Evolutionary conservation across 2,888 invertebrate species (phyloP), one percentile per base, ranked within the genome.

Genomic region (Serrognathus titanus): DNA sequence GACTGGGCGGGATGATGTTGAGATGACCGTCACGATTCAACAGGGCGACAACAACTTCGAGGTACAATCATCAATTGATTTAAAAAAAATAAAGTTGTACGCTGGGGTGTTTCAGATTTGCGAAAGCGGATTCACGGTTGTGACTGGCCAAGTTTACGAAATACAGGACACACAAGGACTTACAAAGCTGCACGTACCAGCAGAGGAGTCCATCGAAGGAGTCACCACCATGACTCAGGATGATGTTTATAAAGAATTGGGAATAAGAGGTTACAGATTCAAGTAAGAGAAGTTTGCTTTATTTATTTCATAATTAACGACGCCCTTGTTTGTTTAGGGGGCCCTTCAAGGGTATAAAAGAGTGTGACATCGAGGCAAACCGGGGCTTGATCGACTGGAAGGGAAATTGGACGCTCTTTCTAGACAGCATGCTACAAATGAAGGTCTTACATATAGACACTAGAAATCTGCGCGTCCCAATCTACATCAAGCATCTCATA

Each of bases 341-440:
- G n/a, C 16, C 48, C 2, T 72, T 72, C 53, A 63, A 62, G 41
- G 64, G 62, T 6, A 43, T 71, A 1, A 59, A 63, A 39, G 59
- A 64, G 37, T 62, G 63, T 39, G 63, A 63, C 53, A 13, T 58
- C 7, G 48, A 53, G 69, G 71, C 72, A 68, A 79, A 77, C 2
- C 76, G 78, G 1, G 84, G 83, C 1, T 76, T 78, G 16, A 71
- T 85, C 5, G 75, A 81, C 51, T 94, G 93, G 93, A 81, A 84
- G 49, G 87, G 87, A 67, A 92, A 93, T 77, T 95, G 93, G 93
- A 87, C 92, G 9, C 83, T 92, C 0, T 94, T 92, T 76, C 85
- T 94, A 81, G 94, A 94, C 76, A 90, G 90, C 92, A 9, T 83
- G 92, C 0, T 94, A 92, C 76, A 94, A 76, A 82, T 90, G 64